phyloP scores from a whole-genome alignment of 2,888 invertebrate species.

The Boloria selene region DNA sequence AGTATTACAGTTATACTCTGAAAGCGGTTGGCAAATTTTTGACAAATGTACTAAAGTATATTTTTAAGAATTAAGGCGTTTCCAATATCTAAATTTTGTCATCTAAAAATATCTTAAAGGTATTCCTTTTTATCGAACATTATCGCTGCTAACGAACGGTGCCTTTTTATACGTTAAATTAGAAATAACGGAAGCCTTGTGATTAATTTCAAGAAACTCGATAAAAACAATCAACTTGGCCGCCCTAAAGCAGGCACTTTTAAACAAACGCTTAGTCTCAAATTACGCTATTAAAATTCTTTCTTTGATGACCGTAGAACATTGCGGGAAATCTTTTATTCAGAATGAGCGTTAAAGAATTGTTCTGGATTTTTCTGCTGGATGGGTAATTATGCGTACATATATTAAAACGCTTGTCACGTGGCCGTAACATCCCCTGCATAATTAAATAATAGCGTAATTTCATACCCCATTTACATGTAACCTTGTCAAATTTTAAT shows the following conservation, averaged over 20 bases:
- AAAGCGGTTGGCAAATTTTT: not conserved
- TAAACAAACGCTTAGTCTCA: constrained; percentile 32
- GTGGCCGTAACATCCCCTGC: constrained; percentile 18
- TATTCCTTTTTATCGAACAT: not conserved
- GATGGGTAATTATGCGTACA: constrained; percentile 18
- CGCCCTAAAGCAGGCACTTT: constrained; percentile 31
- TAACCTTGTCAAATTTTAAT: constrained; percentile 9
- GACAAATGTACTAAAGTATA: not conserved
- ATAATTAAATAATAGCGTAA: constrained; percentile 16
- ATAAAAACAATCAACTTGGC: constrained; percentile 37
- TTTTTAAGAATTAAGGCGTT: not conserved
- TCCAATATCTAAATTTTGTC: too few species aligned
- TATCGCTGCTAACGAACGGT: constrained; percentile 3
- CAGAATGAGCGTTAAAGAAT: constrained; percentile 17
- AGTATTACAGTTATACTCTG: constrained; percentile 53
- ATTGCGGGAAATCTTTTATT: constrained; percentile 26
- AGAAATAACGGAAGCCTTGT: constrained; percentile 22
- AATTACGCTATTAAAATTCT: constrained; percentile 37
- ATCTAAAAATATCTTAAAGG: too few species aligned
- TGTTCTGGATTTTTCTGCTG: constrained; percentile 21
- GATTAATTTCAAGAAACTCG: constrained; percentile 32
- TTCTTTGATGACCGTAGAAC: constrained; percentile 28
- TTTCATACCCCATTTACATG: constrained; percentile 14
- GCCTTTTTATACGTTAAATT: constrained; percentile 17
- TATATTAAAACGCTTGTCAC: constrained; percentile 20